phyloP scores from a whole-genome alignment of 2,888 invertebrate genomes.

The Watsonalla cultraria region DNA sequence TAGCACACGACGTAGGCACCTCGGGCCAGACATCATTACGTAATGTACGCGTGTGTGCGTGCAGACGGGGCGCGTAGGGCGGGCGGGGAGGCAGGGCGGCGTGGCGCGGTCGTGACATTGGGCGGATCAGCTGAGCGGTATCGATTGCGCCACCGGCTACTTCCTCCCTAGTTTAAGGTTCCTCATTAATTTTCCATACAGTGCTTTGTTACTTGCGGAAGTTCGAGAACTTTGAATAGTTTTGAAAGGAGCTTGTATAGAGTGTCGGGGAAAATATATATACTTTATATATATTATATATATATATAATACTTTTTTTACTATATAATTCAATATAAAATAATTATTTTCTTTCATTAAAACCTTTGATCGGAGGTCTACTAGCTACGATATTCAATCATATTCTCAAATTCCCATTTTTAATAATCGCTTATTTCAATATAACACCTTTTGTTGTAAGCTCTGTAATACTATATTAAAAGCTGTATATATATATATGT shows the following conservation, averaged over 20 bases:
- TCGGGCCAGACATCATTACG: not conserved
- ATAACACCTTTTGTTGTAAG: no score
- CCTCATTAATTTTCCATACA: slow-evolving; percentile 69
- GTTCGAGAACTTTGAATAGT: slow-evolving; percentile 25
- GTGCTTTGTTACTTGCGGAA: slow-evolving; percentile 17
- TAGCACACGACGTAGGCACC: not conserved
- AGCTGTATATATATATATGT: no score
- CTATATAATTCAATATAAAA: no score
- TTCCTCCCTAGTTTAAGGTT: slow-evolving; percentile 51
- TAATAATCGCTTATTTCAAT: no score
- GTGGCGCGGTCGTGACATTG: slow-evolving; percentile 69
- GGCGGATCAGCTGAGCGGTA: slow-evolving; percentile 71
- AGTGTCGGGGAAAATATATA: no score
- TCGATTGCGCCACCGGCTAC: slow-evolving; percentile 56
- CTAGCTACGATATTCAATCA: no score
- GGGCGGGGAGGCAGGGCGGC: slow-evolving; percentile 26
- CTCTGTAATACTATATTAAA: no score
- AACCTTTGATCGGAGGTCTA: no score
- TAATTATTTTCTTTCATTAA: no score
- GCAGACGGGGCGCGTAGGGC: slow-evolving; percentile 23
- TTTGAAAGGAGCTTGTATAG: slow-evolving; percentile 30
- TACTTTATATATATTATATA: no score
- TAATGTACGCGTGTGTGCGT: slow-evolving; percentile 7
- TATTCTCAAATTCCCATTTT: no score
- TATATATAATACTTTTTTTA: no score